phyloP scores from a whole-genome alignment of 1,140 invertebrate genomes.

The Bactericera cockerelli region DNA sequence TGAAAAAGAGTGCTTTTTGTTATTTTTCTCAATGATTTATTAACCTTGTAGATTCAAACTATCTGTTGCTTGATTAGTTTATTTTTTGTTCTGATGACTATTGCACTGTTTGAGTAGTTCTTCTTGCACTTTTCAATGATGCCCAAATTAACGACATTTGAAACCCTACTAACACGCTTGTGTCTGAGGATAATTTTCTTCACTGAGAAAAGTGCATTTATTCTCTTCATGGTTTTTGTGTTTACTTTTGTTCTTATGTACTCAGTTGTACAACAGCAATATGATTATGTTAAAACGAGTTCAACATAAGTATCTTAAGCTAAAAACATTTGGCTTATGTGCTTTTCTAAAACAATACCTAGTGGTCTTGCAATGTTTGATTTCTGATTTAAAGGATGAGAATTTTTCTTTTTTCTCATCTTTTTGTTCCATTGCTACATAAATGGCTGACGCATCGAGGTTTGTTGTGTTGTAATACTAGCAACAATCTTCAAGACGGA shows the following conservation, averaged over 20 bases:
- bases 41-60: background rate
- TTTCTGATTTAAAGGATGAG: too few species aligned
- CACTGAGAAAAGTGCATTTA: background rate
- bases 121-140: slow-evolving; percentile 1
- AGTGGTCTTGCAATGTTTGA: too few species aligned
- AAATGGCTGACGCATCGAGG: slow-evolving; percentile 9
- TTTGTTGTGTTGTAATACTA: background rate
- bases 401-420: too few species aligned
- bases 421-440: background rate
- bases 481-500: slow-evolving; percentile 4
- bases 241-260: too few species aligned
- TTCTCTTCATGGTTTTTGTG: background rate
- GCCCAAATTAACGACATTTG: background rate
- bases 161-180: background rate
- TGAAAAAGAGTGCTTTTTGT: background rate
- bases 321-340: too few species aligned
- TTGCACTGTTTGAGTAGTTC: too few species aligned
- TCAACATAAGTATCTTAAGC: too few species aligned
- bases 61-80: background rate
- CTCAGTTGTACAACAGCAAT: too few species aligned
- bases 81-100: background rate
- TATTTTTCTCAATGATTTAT: background rate
- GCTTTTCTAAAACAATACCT: too few species aligned
- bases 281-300: too few species aligned
- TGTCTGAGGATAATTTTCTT: slow-evolving; percentile 2